Evolutionary conservation across 2,888 invertebrate species (phyloP).

Genomic region (Parnassius mnemosyne): DNA sequence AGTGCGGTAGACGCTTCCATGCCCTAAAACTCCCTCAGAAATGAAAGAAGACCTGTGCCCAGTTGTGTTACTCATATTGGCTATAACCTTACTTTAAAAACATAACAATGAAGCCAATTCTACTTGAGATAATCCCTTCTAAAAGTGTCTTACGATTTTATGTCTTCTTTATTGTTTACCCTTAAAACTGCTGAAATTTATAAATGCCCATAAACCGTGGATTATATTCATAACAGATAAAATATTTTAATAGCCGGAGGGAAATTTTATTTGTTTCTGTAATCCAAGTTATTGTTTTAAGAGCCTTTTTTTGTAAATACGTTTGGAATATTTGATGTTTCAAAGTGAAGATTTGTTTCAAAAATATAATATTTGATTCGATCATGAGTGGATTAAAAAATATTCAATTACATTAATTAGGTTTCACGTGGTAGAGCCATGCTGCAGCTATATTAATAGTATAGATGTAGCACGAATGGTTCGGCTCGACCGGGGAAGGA

Average conservation of each 20-base stretch:
- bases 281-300: conserved; percentile 68
- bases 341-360: not conserved
- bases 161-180: conserved; percentile 50
- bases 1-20: too few relatives aligned
- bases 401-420: too few relatives aligned
- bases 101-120: conserved; percentile 15
- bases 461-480: too few relatives aligned
- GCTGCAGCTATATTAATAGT: too few relatives aligned
- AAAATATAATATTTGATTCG: too few relatives aligned
- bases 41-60: too few relatives aligned
- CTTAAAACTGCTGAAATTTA: conserved; percentile 64
- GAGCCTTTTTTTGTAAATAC: conserved; percentile 52
- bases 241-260: conserved; percentile 70
- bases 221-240: conserved; percentile 78
- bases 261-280: conserved; percentile 71
- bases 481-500: too few relatives aligned
- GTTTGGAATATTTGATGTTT: conserved; percentile 36
- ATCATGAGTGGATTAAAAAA: too few relatives aligned
- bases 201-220: conserved; percentile 63
- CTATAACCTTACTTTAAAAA: not conserved
- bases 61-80: too few relatives aligned
- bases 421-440: too few relatives aligned
- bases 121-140: conserved; percentile 50
- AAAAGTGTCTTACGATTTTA: conserved; percentile 54
- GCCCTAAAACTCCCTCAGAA: too few relatives aligned